Conservation (phyloP, 2,888 invertebrate species). For the Gandaritis pyraliata region DNA sequence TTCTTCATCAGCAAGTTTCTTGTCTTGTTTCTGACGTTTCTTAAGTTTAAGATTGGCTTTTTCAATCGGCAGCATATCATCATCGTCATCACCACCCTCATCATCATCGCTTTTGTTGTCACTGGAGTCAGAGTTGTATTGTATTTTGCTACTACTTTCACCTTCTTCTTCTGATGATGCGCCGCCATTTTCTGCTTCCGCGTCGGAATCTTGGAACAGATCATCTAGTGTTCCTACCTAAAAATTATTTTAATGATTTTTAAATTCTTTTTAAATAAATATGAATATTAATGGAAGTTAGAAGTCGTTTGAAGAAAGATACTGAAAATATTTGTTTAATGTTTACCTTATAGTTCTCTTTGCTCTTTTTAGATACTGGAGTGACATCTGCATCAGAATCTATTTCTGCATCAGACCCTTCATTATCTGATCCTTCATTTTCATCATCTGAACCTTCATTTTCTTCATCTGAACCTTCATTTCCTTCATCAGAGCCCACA, state of each 20-base stretch:
- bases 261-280: too few relatives aligned
- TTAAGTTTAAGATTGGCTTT: conserved; percentile 91
- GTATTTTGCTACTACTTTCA: conserved; percentile 56
- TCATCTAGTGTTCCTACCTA: conserved; percentile 82
- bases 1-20: conserved; percentile 91
- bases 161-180: conserved; percentile 65
- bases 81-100: conserved; percentile 78
- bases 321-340: background rate
- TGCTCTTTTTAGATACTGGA: conserved; percentile 46
- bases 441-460: conserved; percentile 44
- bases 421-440: conserved; percentile 16
- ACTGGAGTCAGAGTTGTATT: conserved; percentile 70
- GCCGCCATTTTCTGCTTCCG: conserved; percentile 60
- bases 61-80: conserved; percentile 93
- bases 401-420: conserved; percentile 52
- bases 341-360: conserved; percentile 72
- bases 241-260: conserved; percentile 38
- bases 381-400: conserved; percentile 44
- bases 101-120: conserved; percentile 61
- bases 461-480: conserved; percentile 47
- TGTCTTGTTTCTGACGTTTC: conserved; percentile 88
- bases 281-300: too few relatives aligned
- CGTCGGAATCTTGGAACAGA: conserved; percentile 78
- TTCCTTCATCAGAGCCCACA: background rate
- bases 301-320: background rate